These are phyloP conservation scores for Hydractinia echinata DNA, from an alignment of 30 jellyfish, hydroid and myxozoan species.

Conservation along the genomic window DNA sequence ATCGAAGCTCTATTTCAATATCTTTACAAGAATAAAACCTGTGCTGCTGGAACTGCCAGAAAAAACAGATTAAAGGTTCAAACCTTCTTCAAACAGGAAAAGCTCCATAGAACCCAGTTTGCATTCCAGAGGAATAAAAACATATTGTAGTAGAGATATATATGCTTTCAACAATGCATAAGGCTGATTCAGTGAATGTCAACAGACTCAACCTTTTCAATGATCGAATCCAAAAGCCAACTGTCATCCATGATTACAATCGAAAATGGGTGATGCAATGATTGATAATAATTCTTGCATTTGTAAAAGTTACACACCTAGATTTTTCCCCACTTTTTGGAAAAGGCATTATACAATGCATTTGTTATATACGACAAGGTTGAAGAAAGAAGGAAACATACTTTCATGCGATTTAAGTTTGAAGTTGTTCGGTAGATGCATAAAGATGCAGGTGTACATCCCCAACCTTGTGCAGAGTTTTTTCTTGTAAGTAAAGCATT, in stretches of 20 bases:
- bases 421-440: background rate
- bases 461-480: background rate
- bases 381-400: background rate
- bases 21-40: background rate
- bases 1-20: background rate
- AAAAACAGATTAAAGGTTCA: too few species aligned
- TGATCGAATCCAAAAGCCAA: background rate
- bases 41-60: constrained; percentile 1
- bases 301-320: background rate
- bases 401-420: background rate
- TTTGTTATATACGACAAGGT: background rate
- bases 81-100: too few species aligned
- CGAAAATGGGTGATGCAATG: constrained; percentile 7
- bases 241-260: constrained; percentile 13
- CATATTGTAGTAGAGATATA: background rate
- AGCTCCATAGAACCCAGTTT: too few species aligned
- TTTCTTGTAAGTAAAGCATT: too few species aligned
- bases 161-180: background rate
- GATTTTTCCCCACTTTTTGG: constrained; percentile 14
- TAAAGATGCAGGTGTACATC: background rate
- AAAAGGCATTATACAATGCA: constrained; percentile 17
- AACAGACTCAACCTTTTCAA: background rate
- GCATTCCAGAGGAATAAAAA: too few species aligned
- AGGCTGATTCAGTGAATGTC: background rate
- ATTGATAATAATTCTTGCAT: background rate